Conservation (phyloP, 2,797 vertebrate genomes). For the Pristis pectinata region DNA sequence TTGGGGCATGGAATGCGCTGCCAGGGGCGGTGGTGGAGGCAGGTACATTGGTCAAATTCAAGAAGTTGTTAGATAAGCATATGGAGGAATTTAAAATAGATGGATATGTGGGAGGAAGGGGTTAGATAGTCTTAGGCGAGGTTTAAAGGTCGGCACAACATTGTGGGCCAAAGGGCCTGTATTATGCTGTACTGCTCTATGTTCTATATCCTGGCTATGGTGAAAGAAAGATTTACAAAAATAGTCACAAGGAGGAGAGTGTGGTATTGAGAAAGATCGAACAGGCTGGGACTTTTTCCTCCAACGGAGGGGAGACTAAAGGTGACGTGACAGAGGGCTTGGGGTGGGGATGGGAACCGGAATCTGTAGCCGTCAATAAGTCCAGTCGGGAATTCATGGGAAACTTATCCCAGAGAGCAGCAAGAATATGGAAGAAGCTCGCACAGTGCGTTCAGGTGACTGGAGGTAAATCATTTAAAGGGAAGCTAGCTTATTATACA, state of each 20-base stretch:
- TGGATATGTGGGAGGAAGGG: too few species aligned
- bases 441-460: background rate
- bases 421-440: background rate
- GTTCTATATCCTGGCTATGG: too few species aligned
- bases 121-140: too few species aligned
- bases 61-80: too few species aligned
- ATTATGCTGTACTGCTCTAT: too few species aligned
- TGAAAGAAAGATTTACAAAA: background rate
- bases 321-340: background rate
- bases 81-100: too few species aligned
- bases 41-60: too few species aligned
- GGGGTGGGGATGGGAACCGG: background rate
- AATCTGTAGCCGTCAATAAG: background rate
- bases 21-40: too few species aligned
- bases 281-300: background rate
- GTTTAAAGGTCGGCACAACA: too few species aligned
- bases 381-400: background rate
- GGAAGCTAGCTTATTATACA: background rate
- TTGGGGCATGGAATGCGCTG: too few species aligned
- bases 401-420: background rate
- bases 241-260: background rate
- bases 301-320: background rate
- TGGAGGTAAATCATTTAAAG: background rate
- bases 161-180: too few species aligned
- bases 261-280: background rate